Evolutionary conservation across 1,140 invertebrate genomes (phyloP).

Genomic region (Drosophila mojavensis): DNA sequence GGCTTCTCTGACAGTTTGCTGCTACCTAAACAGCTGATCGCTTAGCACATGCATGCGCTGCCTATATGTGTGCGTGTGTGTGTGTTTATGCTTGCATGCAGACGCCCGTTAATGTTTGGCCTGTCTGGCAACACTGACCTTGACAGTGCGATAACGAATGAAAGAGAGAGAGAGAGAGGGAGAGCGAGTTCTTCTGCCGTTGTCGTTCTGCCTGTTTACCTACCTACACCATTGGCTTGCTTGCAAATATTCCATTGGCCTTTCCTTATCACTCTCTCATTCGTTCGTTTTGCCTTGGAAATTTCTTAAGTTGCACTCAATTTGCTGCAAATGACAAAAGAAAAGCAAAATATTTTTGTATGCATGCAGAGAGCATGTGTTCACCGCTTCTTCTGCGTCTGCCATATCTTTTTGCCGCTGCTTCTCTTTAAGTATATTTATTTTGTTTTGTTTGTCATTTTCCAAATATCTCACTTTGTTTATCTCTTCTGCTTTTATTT

Average conservation of each 20-base stretch:
- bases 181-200: neutral
- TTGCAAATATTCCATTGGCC: constrained; percentile 40
- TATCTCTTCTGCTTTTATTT: neutral
- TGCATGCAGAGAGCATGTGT: constrained; percentile 5
- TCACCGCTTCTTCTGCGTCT: neutral
- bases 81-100: neutral
- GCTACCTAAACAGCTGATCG: constrained; percentile 32
- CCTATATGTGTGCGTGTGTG: neutral
- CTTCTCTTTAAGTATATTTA: neutral
- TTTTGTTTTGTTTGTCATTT: neutral
- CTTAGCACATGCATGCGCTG: neutral
- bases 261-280: constrained; percentile 22
- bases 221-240: neutral
- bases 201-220: neutral
- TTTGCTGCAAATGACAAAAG: constrained; percentile 17
- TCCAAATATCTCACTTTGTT: neutral
- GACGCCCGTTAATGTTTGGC: constrained; percentile 16
- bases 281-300: neutral
- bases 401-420: no score
- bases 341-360: neutral
- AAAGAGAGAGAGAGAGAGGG: no score
- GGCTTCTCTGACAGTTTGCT: constrained; percentile 10
- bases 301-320: constrained; percentile 25
- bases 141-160: constrained; percentile 10
- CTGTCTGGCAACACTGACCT: constrained; percentile 47